Evolutionary conservation across 2,797 vertebrate species (phyloP).

Genomic region (Malurus leucopterus): DNA sequence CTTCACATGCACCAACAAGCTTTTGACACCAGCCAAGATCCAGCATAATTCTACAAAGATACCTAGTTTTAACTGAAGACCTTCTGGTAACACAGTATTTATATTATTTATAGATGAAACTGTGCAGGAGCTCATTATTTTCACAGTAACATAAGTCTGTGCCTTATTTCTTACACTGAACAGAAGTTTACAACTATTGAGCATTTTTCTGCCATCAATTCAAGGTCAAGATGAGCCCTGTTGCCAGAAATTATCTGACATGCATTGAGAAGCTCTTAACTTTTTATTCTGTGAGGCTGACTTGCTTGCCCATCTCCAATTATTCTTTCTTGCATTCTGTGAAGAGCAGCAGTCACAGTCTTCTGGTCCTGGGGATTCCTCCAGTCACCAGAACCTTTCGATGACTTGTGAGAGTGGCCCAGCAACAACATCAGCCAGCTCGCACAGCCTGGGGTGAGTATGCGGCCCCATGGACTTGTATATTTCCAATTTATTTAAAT

Average conservation of each 20-base stretch:
- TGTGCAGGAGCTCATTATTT: not conserved
- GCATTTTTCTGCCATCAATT: not conserved
- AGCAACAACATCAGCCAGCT: accelerated
- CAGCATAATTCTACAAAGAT: not conserved
- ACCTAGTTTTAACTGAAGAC: not conserved
- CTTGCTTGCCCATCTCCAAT: not conserved
- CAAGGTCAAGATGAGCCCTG: not conserved
- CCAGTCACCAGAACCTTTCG: not conserved
- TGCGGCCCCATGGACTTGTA: accelerated
- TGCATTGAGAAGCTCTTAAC: not conserved
- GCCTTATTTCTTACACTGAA: not conserved
- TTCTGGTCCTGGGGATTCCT: not conserved
- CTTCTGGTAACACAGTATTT: not conserved
- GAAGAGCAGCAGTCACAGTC: not conserved
- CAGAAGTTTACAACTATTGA: not conserved
- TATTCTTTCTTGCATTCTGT: not conserved
- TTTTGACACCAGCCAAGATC: not conserved
- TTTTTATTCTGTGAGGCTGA: not conserved
- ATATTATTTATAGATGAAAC: not conserved
- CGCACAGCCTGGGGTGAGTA: not conserved
- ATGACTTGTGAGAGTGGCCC: not conserved
- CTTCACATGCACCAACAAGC: not conserved
- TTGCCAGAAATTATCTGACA: not conserved
- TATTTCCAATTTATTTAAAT: not conserved
- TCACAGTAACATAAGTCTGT: not conserved